A percentile compares a stretch with the other conserved stretches of the same genome.
Conservation (phyloP, 2,888 invertebrate genomes). For the Agelastica alni region DNA sequence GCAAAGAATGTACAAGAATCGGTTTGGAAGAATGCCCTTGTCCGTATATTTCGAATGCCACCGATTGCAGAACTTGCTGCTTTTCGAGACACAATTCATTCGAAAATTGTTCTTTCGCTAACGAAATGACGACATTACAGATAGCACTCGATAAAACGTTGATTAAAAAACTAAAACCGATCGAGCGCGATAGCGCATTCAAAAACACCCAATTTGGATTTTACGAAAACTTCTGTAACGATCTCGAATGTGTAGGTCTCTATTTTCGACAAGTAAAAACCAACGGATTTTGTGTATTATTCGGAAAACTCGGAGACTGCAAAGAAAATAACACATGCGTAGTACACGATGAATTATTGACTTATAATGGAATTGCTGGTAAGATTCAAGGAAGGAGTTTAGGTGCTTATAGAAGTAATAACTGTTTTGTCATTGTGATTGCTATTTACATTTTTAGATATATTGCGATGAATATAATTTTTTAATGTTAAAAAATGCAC, state of each 20-base stretch:
- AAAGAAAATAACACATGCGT: constrained; percentile 6
- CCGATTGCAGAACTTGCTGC: constrained; percentile 38
- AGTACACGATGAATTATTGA: constrained; percentile 1
- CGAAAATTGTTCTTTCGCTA: constrained; percentile 26
- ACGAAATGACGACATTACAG: constrained; percentile 20
- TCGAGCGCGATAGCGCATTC: not conserved
- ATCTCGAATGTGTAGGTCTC: constrained; percentile 28
- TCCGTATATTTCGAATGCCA: constrained; percentile 31
- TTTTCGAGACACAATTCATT: constrained; percentile 13
- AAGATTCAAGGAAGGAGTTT: not conserved
- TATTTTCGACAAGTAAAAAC: constrained; percentile 30
- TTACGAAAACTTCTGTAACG: constrained; percentile 28
- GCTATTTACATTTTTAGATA: too few species aligned
- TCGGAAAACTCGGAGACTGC: constrained; percentile 39
- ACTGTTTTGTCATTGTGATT: too few species aligned
- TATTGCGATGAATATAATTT: too few species aligned
- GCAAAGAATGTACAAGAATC: constrained; percentile 58
- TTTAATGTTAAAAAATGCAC: too few species aligned
- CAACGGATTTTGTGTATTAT: constrained; percentile 34
- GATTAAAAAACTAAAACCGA: constrained; percentile 5
- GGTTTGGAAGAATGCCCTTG: constrained; percentile 59
- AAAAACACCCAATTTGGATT: constrained; percentile 13
- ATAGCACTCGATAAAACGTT: constrained; percentile 10
- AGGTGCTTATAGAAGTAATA: too few species aligned
- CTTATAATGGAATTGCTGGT: not conserved